Evolutionary conservation across 1,140 invertebrate species (phyloP), one percentile per base, ranked within the genome.

Genomic region (Amyelois transitella): DNA sequence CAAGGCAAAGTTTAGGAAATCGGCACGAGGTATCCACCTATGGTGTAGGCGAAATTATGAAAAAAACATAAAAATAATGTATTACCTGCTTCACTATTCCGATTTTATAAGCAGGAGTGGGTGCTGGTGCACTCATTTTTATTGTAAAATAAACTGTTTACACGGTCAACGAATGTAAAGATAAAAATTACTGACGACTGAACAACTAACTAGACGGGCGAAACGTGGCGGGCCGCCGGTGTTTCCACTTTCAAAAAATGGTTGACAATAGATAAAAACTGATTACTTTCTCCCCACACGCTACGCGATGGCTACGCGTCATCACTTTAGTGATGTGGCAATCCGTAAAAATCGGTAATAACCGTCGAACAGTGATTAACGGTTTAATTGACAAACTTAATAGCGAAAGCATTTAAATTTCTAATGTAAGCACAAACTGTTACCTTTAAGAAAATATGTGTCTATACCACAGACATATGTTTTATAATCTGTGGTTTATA

Each of bases 1-100:
- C 84, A 81, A 62, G 80, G 81, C 84, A 86, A 74, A 58, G 53
- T 67, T 55, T 53, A 64, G 55, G 61, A 73, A 66, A 73, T 69
- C 63, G 60, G 72, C 81, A 87, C 80, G 80, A 82, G 80, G 81
- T 65, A 69, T 62, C 50, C 51, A 25, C 24, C 50, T 53, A 44
- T 54, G 24, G 21, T 49, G 53, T 53, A 63, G 51, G 43, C 51
- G 43, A 66, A 64, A 70, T 14, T 57, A 21, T 55, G 51, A 19
- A 49, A 64, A 61, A 62, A 69, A 62, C 38, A 60, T 60, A 38
- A 61, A 60, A 68, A 62, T 71, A 54, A 66, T 81, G 55, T 67
- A 69, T 82, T 84, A 85, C 84, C 82, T 86, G 82, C 62, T 87
- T 87, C 2, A 83, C 84, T 63, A 86, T 80, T 66, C 84, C 84